Base-by-base conservation (phyloP, 1,140 invertebrate genomes). In the Lutraria rhynchaena region DNA sequence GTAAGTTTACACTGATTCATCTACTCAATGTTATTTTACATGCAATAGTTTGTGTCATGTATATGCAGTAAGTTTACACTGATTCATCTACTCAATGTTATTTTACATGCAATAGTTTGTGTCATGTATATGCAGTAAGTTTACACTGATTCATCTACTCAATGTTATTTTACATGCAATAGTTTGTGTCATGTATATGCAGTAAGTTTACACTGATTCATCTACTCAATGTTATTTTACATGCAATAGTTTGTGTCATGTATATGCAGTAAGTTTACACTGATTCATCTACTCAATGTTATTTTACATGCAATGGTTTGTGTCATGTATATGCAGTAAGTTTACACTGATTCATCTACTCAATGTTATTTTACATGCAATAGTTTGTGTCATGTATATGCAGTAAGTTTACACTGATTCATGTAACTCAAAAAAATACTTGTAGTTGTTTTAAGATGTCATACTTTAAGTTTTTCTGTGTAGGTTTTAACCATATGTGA, bases 121-220 rank as follows among this genome's bases (percentile, higher is more conserved):
- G n/a, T n/a, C n/a, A n/a, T n/a, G n/a, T n/a, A n/a, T n/a, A n/a
- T n/a, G n/a, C n/a, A n/a, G n/a, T n/a, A n/a, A n/a, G n/a, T n/a
- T n/a, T n/a, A n/a, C n/a, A n/a, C n/a, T n/a, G n/a, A n/a, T n/a
- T 77, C 93, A 94, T 84, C 71, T 93, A 13, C 85, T 92, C 24
- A 94, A 94, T 86, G 86, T 94, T 13, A 17, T 93, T 0, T 88
- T 94, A 3, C 93, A 94, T 86, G 87, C 88, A 37, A 33, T 92
- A 9, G 93, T 93, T 19, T 91, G 91, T 63, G 67, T 89, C 19
- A 67, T 93, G 22, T 93, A 93, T 69, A 89, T 92, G 86, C 92
- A 86, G 92, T 93, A 75, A 86, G 87, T 76, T 2, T 57, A 33
- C 69, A n/a, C n/a, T n/a, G n/a, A n/a, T n/a, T n/a, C n/a, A n/a